Evolutionary conservation across 2,113 vertebrate species (phyloP).

Genomic region (Gymnobelideus leadbeateri): DNA sequence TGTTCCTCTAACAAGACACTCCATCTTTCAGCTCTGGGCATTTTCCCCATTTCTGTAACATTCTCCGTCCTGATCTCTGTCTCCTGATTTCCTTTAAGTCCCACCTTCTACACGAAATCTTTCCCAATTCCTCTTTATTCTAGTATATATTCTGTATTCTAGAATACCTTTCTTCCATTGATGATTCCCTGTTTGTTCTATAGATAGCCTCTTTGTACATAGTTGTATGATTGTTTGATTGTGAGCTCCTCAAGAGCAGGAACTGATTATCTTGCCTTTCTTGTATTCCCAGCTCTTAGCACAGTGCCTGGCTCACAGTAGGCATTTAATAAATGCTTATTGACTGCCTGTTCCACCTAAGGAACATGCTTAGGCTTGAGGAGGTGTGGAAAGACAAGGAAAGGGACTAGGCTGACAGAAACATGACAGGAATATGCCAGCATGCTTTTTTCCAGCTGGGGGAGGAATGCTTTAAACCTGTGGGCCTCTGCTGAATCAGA

Average conservation of each 20-base stretch:
- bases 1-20: not conserved
- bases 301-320: not conserved
- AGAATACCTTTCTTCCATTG: not conserved
- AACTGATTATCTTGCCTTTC: not conserved
- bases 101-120: not conserved
- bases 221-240: constrained; percentile 25
- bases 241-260: not conserved
- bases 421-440: not conserved
- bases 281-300: not conserved
- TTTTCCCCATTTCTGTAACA: not conserved
- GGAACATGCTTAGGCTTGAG: constrained; percentile 18
- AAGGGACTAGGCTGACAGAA: constrained; percentile 15
- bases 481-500: not conserved
- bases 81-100: not conserved
- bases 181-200: not conserved
- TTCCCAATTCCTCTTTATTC: not conserved
- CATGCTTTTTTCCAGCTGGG: not conserved
- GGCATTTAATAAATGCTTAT: not conserved
- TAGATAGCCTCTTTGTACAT: not conserved
- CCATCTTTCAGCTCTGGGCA: not conserved
- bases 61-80: not conserved
- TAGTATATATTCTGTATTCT: not conserved
- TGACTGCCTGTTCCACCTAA: constrained; percentile 20
- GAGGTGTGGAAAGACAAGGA: not conserved
- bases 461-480: not conserved